Conservation (phyloP, 2,888 invertebrate species). For the Monoplex corrugatus region DNA sequence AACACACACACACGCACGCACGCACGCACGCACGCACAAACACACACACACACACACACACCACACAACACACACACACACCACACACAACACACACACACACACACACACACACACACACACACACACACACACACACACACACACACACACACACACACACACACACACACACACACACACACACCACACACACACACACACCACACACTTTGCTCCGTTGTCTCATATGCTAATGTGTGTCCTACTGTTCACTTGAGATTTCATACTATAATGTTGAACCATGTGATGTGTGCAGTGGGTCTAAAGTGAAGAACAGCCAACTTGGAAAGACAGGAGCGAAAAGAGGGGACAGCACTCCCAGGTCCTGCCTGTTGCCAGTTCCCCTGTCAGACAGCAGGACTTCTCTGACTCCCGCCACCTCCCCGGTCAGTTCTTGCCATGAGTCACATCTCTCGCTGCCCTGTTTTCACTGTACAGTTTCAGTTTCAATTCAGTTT, state of each 20-base stretch:
- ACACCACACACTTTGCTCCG: not conserved
- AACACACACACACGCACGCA: too few relatives aligned
- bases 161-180: not conserved
- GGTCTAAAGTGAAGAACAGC: not conserved
- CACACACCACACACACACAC: not conserved
- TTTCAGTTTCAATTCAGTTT: not conserved
- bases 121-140: not conserved
- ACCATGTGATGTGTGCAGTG: constrained; percentile 5
- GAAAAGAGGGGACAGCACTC: not conserved
- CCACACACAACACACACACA: too few relatives aligned
- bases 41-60: too few relatives aligned
- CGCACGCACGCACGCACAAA: too few relatives aligned
- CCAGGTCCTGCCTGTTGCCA: not conserved
- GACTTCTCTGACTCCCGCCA: not conserved
- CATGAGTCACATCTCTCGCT: not conserved
- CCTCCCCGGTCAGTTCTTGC: not conserved
- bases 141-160: not conserved
- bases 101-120: not conserved
- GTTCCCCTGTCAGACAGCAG: not conserved
- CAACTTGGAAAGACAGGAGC: not conserved
- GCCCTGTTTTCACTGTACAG: too few relatives aligned
- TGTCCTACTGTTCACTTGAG: not conserved
- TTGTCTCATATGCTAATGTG: not conserved
- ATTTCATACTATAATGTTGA: not conserved
- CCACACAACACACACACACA: too few relatives aligned